Conservation (phyloP, 2,113 vertebrate genomes). For the Gallinago media region DNA sequence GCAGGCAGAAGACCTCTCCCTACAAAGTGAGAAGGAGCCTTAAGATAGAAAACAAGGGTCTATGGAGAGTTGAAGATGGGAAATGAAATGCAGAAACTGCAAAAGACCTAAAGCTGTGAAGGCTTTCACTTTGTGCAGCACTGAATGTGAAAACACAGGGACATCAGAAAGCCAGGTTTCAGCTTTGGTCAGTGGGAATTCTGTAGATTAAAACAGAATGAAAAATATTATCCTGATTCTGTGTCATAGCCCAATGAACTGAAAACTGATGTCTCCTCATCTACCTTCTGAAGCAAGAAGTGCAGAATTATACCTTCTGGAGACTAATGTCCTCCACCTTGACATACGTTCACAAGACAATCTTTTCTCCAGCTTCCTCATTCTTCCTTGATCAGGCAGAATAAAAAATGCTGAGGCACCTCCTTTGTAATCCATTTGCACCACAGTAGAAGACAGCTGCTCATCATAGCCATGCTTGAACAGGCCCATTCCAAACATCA, state of each 20-base stretch:
- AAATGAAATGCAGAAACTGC: neutral
- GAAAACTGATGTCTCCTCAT: neutral
- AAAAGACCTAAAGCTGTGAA: neutral
- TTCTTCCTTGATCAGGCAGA: conserved; percentile 82
- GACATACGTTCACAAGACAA: conserved; percentile 50
- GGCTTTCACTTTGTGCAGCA: neutral
- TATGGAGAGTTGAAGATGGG: neutral
- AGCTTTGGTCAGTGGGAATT: neutral
- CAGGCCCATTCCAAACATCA: conserved; percentile 62
- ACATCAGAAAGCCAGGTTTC: neutral
- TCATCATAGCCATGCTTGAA: conserved; percentile 69
- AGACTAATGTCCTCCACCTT: conserved; percentile 52
- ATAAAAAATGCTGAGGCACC: conserved; percentile 85
- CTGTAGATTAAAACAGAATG: neutral
- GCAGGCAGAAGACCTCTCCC: neutral
- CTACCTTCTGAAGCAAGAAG: neutral
- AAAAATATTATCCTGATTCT: neutral
- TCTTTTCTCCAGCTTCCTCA: conserved; percentile 77
- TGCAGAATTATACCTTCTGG: conserved; percentile 51
- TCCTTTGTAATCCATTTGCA: conserved; percentile 86
- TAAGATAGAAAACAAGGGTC: neutral
- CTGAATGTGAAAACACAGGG: neutral
- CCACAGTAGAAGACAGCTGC: conserved; percentile 72
- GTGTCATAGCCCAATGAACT: neutral
- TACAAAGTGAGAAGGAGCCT: neutral